phyloP scores from a whole-genome alignment of 2,113 vertebrate genomes.

The Lamprotornis superbus region DNA sequence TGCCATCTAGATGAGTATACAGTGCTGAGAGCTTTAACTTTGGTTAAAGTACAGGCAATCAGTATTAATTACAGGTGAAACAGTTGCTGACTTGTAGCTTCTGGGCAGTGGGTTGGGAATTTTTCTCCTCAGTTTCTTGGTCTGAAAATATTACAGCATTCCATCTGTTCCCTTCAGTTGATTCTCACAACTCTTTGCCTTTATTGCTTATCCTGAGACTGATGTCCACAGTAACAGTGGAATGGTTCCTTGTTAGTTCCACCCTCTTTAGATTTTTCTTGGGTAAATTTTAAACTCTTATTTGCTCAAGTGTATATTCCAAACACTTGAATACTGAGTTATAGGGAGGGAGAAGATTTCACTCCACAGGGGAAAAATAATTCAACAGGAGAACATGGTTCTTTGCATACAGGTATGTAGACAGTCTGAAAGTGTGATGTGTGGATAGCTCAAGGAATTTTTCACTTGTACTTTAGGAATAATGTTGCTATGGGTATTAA shows the following conservation, averaged over 20 bases:
- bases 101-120: background rate
- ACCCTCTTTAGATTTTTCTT: background rate
- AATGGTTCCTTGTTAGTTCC: background rate
- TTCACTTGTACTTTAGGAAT: background rate
- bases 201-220: background rate
- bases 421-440: background rate
- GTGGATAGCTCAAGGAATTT: background rate
- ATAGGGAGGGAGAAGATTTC: background rate
- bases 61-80: background rate
- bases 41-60: background rate
- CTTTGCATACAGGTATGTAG: background rate
- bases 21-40: background rate
- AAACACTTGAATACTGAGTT: background rate
- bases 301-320: background rate
- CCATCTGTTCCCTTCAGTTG: background rate
- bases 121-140: background rate
- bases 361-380: background rate
- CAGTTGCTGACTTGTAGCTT: background rate
- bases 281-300: background rate
- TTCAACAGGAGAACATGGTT: background rate
- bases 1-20: background rate
- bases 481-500: background rate
- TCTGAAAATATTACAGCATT: background rate
- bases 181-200: background rate
- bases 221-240: background rate